Conservation (phyloP, 2,888 invertebrate genomes). For the Phrixothrix hirtus region DNA sequence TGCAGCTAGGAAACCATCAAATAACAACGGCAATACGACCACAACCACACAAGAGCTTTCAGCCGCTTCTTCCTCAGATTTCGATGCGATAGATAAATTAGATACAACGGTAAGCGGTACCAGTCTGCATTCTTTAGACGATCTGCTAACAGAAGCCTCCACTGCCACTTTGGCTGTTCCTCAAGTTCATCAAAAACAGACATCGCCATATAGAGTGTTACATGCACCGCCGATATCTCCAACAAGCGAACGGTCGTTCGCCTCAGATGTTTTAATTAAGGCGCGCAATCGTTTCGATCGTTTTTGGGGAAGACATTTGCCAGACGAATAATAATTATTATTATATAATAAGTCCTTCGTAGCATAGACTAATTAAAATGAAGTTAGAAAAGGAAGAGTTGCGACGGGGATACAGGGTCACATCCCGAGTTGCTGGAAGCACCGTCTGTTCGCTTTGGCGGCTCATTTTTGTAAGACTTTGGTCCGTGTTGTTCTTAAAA, state of each 20-base stretch:
- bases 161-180: constrained; percentile 49
- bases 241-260: constrained; percentile 60
- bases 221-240: constrained; percentile 30
- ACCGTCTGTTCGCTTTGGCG: constrained; percentile 35
- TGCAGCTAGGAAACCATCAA: constrained; percentile 39
- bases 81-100: constrained; percentile 20
- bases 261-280: constrained; percentile 77
- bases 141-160: constrained; percentile 58
- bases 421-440: constrained; percentile 31
- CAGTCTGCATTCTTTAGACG: constrained; percentile 60
- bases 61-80: constrained; percentile 32
- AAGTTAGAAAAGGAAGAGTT: constrained; percentile 26
- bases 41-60: constrained; percentile 29
- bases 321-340: constrained; percentile 33
- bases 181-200: constrained; percentile 27
- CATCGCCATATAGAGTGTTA: constrained; percentile 27
- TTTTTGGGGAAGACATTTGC: constrained; percentile 73
- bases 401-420: constrained; percentile 31
- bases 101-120: constrained; percentile 36
- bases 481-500: constrained; percentile 29
- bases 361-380: constrained; percentile 24
- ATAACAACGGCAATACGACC: constrained; percentile 35
- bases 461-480: constrained; percentile 34
- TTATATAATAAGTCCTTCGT: constrained; percentile 22
- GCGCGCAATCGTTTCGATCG: constrained; percentile 83